Percentiles rank a stretch among this genome's conserved stretches.
phyloP scores from a whole-genome alignment of 2,113 vertebrate genomes.

The Thamnaconus septentrionalis region DNA sequence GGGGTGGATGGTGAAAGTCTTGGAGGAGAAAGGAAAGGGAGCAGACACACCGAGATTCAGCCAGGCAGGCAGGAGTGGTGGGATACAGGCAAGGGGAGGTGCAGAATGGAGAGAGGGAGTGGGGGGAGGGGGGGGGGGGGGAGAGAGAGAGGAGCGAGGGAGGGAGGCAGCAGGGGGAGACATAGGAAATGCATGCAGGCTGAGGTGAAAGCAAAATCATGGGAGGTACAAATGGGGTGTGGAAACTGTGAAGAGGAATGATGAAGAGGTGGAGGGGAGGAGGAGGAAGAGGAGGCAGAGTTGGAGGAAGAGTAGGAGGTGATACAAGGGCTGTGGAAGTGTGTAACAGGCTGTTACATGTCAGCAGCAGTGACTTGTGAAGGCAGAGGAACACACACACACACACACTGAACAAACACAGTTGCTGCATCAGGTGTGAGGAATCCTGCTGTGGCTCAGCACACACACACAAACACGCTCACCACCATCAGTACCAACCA shows the following conservation, averaged over 20 bases:
- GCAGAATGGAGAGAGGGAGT: not conserved
- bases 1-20: not conserved
- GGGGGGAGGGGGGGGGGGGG: not conserved
- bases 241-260: conserved; percentile 4
- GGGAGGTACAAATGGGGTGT: conserved; percentile 7
- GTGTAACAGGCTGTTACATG: conserved; percentile 49
- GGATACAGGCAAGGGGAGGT: not conserved
- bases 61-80: conserved; percentile 5
- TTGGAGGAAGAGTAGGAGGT: conserved; percentile 11
- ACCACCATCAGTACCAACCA: too few relatives aligned
- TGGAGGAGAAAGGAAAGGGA: not conserved
- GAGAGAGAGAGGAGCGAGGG: conserved; percentile 7
- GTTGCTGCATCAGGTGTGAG: conserved; percentile 52
- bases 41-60: not conserved
- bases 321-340: conserved; percentile 25
- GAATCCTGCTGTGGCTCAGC: conserved; percentile 3
- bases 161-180: not conserved
- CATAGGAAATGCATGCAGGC: not conserved
- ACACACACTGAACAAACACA: not conserved
- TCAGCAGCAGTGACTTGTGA: conserved; percentile 34
- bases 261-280: conserved; percentile 27
- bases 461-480: not conserved
- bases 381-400: conserved; percentile 19
- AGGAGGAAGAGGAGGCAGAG: not conserved
- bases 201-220: conserved; percentile 4